Evolutionary conservation across 2,797 vertebrate genomes (phyloP), one percentile per base, ranked within the genome.

Genomic region (Parotocinclus haroldoi): DNA sequence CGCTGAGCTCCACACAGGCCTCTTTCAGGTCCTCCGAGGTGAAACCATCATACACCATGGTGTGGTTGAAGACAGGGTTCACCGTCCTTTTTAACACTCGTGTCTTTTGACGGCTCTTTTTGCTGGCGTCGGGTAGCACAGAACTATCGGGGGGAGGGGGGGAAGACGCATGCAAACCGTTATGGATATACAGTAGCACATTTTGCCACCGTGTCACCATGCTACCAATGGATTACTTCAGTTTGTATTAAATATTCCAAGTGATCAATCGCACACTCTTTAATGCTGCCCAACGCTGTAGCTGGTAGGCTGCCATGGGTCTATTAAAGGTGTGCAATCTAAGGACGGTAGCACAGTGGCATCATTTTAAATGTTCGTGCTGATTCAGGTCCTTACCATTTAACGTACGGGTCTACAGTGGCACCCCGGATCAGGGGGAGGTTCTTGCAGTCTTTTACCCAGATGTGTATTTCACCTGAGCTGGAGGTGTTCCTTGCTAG

Each of bases 1-100:
- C 94, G 0, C 95, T 98, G 67, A 99, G 92, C 75, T 99, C 96
- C 62, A 96, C 77, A 4, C 97, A 99, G 71, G 95, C 95, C 64
- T 99, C 95, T 1, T 40, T 88, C 17, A 99, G 80, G 67, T 99
- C 96, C 18, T 86, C 85, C 51, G 90, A 83, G 63, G 84, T 87
- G 83, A 99, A 98, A 56, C 97, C 97, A 4, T 99, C 95, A 0
- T 98, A 99, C 56, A 99, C 96, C 95, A 99, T 98, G 0, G 96
- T 99, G 82, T 99, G 96, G 84, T 99, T 99, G 78, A 98, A 99
- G 12, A 90, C 63, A 0, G 97, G 97, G 52, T 91, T 90, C 12
- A 72, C 72, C 0, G 92, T 95, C 77, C 93, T 93, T 63, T 90
- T 85, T 69, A 99, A 81, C 0, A 93, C 88, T 8, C 96, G 93